These are phyloP conservation scores for Dicentrarchus labrax DNA, from an alignment of 2,113 vertebrate genomes.

Conservation along the genomic window DNA sequence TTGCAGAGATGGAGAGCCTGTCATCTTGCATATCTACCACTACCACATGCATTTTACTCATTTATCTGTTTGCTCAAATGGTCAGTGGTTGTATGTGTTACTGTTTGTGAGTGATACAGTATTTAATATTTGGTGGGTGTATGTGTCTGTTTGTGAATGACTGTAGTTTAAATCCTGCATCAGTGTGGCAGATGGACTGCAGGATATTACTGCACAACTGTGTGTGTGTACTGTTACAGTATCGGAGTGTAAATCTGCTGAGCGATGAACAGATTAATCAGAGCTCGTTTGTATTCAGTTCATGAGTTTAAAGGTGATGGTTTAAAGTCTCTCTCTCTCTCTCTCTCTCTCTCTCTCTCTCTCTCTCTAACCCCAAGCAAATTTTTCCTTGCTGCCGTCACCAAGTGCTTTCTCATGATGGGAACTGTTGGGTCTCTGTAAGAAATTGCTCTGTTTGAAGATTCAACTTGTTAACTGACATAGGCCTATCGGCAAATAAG, in stretches of 20 bases:
- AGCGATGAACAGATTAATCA: conserved; percentile 32
- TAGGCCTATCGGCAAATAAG: too few relatives aligned
- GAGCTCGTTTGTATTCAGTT: conserved; percentile 38
- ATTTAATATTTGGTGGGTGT: conserved; percentile 11
- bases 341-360: too few relatives aligned
- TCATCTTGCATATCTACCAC: not conserved
- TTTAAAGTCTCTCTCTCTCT: not conserved
- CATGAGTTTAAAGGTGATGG: conserved; percentile 30
- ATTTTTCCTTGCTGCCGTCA: too few relatives aligned
- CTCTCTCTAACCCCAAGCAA: too few relatives aligned
- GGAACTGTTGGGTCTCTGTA: too few relatives aligned
- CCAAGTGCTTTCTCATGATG: too few relatives aligned
- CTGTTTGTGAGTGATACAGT: conserved; percentile 5
- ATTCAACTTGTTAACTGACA: too few relatives aligned
- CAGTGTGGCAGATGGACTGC: conserved; percentile 52
- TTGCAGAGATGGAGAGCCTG: too few relatives aligned
- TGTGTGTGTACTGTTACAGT: conserved; percentile 20
- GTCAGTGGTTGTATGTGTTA: not conserved
- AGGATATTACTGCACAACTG: conserved; percentile 27
- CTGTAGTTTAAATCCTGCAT: conserved; percentile 35
- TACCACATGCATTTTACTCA: not conserved
- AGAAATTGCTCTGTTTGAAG: too few relatives aligned
- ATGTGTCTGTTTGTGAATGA: not conserved
- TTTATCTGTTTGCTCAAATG: not conserved
- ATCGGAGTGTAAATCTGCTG: conserved; percentile 40